Conservation (phyloP, 1,140 invertebrate genomes). For the Neodiprion fabricii region DNA sequence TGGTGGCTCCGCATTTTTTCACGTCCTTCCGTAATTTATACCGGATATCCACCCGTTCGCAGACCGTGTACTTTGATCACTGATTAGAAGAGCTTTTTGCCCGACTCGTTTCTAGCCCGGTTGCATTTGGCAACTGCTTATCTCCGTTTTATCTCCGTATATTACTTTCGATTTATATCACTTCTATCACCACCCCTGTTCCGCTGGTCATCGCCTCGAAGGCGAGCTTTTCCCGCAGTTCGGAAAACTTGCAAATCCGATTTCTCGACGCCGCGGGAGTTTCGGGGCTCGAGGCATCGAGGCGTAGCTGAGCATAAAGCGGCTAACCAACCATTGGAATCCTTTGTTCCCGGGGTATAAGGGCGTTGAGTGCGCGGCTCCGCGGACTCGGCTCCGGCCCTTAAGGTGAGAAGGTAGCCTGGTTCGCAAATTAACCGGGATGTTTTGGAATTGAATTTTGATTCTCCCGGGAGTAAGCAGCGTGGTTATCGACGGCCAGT, state of each 20-base stretch:
- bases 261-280: too few species aligned
- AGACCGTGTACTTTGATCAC: background rate
- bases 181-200: background rate
- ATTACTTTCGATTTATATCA: background rate
- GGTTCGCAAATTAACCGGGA: slow-evolving; percentile 47
- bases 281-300: too few species aligned
- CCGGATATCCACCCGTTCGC: background rate
- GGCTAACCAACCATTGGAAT: too few species aligned
- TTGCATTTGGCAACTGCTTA: background rate
- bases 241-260: too few species aligned
- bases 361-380: too few species aligned
- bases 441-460: slow-evolving; percentile 47
- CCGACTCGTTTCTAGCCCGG: background rate
- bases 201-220: background rate
- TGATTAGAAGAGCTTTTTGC: background rate
- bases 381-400: too few species aligned
- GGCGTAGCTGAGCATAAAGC: too few species aligned
- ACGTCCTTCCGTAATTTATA: background rate
- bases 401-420: slow-evolving; percentile 1
- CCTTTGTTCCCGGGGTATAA: too few species aligned
- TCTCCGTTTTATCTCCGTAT: background rate
- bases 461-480: slow-evolving; percentile 35
- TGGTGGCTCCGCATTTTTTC: background rate
- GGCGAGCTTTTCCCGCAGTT: too few species aligned
- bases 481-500: too few species aligned